Evolutionary conservation across 2,113 vertebrate genomes (phyloP), one percentile per base, ranked within the genome.

Genomic region (Tichodroma muraria): DNA sequence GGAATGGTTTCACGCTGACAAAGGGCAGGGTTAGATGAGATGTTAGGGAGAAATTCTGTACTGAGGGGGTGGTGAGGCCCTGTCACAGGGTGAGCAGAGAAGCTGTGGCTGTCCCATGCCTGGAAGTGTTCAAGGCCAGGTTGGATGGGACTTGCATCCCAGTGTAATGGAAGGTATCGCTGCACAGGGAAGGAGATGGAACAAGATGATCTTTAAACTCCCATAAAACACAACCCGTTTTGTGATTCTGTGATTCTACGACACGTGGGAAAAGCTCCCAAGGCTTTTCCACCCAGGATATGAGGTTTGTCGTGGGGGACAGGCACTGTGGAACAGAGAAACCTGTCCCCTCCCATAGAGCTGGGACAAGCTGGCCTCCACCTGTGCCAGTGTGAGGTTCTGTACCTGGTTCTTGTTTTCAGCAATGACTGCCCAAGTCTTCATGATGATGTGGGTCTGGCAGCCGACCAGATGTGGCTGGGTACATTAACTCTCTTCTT

Each of bases 401-500:
- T 49, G 2, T 2, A 91, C 49, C 10, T 10, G 3, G 0, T 95
- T n/a, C 42, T 28, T 31, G 17, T 76, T 97, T 10, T 30, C 33
- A 7, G 93, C 94, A 54, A 96, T 88, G 50, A 59, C 77, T 0
- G 2, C 95, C 95, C 97, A 97, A 33, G 85, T n/a, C n/a, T n/a
- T n/a, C n/a, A n/a, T n/a, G n/a, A n/a, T n/a, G n/a, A n/a, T n/a
- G n/a, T n/a, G n/a, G n/a, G n/a, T n/a, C n/a, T n/a, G 42, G 88
- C 94, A 5, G 90, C 47, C 0, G 92, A 81, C 90, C 96, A 96
- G 71, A 96, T 4, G 61, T 92, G 3, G 65, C 92, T 93, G 81
- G 94, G 96, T 50, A 21, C 64, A 27, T 97, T 97, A 31, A 97
- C 97, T 31, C 92, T 90, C 1, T 37, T 33, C 0, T 15, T 13